Conservation (phyloP, 2,113 vertebrate genomes). For the Amblyopsis rosae region DNA sequence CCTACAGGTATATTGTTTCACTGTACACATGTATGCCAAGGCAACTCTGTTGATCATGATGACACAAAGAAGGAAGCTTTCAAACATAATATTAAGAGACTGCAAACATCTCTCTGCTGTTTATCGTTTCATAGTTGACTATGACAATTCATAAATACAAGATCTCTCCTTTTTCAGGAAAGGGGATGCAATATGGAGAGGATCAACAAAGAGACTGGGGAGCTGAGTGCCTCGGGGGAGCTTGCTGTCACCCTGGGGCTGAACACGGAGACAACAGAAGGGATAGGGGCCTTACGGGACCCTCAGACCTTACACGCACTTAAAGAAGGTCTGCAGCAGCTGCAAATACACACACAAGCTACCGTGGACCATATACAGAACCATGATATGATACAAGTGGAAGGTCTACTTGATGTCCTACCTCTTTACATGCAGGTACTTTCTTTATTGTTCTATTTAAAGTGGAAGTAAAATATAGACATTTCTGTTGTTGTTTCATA, state of each 20-base stretch:
- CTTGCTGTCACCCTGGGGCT: conserved; percentile 52
- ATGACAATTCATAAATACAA: too few species aligned
- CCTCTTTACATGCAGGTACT: conserved; percentile 75
- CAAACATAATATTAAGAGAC: not conserved
- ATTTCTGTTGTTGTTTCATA: too few species aligned
- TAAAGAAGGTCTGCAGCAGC: conserved; percentile 56
- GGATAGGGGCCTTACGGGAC: conserved; percentile 20
- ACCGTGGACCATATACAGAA: conserved; percentile 15
- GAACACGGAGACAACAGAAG: conserved; percentile 38
- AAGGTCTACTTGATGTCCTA: conserved; percentile 53
- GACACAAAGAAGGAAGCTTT: not conserved
- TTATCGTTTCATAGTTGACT: not conserved
- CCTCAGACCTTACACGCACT: conserved; percentile 46
- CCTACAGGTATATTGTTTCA: not conserved
- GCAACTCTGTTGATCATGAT: not conserved
- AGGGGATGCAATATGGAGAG: conserved; percentile 55
- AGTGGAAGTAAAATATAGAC: too few species aligned
- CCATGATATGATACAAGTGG: conserved; percentile 18
- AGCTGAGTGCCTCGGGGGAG: conserved; percentile 73
- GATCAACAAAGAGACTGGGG: conserved; percentile 74
- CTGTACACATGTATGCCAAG: not conserved
- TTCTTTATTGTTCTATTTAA: too few species aligned
- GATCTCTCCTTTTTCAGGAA: conserved; percentile 22
- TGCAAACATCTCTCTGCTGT: conserved; percentile 15
- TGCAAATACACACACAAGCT: conserved; percentile 34